These are phyloP conservation scores for Stictonetta naevosa DNA, from an alignment of 2,113 vertebrate species.

Conservation along the genomic window DNA sequence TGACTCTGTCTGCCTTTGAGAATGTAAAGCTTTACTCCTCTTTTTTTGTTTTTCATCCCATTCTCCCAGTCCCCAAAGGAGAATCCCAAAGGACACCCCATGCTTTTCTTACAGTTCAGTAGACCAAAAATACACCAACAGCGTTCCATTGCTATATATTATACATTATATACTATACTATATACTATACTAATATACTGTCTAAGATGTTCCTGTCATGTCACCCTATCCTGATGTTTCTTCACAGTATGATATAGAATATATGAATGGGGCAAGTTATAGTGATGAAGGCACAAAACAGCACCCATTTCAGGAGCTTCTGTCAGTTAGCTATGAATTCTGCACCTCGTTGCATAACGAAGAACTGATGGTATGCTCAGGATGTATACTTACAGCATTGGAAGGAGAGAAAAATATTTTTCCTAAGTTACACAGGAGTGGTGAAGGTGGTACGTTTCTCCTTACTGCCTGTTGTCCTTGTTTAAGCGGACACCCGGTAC, in stretches of 20 bases:
- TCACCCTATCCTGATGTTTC: neutral
- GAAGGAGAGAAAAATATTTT: neutral
- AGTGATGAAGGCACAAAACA: neutral
- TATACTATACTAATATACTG: neutral
- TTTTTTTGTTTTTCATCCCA: rapidly evolving
- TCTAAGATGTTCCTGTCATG: neutral
- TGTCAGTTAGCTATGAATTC: neutral
- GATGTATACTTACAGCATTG: neutral
- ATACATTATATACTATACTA: neutral
- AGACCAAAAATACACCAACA: neutral
- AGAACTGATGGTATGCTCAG: neutral
- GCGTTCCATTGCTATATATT: neutral
- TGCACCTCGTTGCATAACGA: neutral
- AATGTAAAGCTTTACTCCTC: neutral
- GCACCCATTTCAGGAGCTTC: neutral
- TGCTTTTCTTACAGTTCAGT: neutral
- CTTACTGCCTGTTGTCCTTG: neutral
- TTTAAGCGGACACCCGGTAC: neutral
- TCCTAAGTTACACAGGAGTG: rapidly evolving
- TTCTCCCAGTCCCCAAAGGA: neutral
- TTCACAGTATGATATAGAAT: rapidly evolving
- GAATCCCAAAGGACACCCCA: neutral
- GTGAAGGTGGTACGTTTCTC: neutral
- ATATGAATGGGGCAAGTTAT: neutral
- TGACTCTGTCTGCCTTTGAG: neutral